A percentile compares a stretch with the other conserved stretches of the same genome.
Evolutionary conservation across 2,888 invertebrate genomes (phyloP).

Genomic region (Parascotia fuliginaria): DNA sequence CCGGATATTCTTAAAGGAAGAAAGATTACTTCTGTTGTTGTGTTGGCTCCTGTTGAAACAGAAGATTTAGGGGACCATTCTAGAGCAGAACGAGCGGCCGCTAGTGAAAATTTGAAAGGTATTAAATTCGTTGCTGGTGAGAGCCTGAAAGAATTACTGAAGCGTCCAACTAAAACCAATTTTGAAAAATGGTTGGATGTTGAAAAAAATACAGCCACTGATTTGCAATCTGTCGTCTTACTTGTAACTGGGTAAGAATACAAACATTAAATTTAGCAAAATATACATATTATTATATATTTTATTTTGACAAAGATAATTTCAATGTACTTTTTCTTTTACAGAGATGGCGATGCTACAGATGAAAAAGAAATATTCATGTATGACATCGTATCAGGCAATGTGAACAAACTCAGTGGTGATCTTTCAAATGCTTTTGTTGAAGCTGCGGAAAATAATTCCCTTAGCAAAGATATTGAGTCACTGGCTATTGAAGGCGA

Average conservation of each 20-base stretch:
- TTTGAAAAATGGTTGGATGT: slow-evolving; percentile 92
- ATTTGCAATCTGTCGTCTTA: slow-evolving; percentile 92
- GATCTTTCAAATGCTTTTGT: slow-evolving; percentile 94
- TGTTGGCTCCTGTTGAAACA: slow-evolving; percentile 93
- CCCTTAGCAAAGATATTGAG: slow-evolving; percentile 88
- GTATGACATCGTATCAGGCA: slow-evolving; percentile 92
- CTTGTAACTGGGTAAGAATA: slow-evolving; percentile 91
- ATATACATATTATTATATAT: too few species aligned
- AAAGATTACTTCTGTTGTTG: slow-evolving; percentile 93
- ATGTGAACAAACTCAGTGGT: slow-evolving; percentile 91
- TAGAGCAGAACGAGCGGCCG: slow-evolving; percentile 84
- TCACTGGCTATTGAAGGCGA: slow-evolving; percentile 84
- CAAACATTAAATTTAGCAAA: too few species aligned
- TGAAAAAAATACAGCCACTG: slow-evolving; percentile 90
- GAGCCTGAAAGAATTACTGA: slow-evolving; percentile 90
- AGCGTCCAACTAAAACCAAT: slow-evolving; percentile 91
- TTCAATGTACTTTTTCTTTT: slow-evolving; percentile 52
- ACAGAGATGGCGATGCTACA: slow-evolving; percentile 76
- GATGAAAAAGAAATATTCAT: slow-evolving; percentile 93
- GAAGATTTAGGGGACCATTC: slow-evolving; percentile 82
- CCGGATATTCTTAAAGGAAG: slow-evolving; percentile 91
- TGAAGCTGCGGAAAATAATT: slow-evolving; percentile 94
- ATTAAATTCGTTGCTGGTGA: slow-evolving; percentile 91
- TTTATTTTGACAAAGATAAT: too few species aligned
- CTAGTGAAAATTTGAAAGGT: slow-evolving; percentile 86